Evolutionary conservation across 2,113 vertebrate genomes (phyloP).

Genomic region (Neogobius melanostomus): DNA sequence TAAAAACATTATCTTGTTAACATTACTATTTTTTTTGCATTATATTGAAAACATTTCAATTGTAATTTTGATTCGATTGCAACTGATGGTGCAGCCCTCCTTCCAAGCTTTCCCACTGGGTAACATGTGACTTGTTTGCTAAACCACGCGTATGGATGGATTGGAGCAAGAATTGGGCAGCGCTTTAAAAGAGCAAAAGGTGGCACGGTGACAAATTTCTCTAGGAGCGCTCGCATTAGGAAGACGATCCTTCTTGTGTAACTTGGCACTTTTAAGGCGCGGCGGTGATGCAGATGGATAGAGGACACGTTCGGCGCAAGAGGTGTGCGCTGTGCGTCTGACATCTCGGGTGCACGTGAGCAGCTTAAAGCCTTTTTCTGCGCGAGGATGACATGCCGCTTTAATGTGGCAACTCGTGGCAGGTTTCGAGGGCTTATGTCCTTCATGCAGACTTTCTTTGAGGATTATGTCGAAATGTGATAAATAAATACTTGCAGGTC

Average conservation of each 20-base stretch:
- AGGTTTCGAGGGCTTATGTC: slow-evolving; percentile 33
- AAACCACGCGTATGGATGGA: slow-evolving; percentile 25
- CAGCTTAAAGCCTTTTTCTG: slow-evolving; percentile 40
- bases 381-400: slow-evolving; percentile 19
- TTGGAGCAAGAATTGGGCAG: neutral
- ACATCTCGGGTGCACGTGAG: slow-evolving; percentile 25
- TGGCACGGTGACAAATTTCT: slow-evolving; percentile 44
- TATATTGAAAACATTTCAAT: too few species aligned
- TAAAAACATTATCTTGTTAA: too few species aligned
- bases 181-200: slow-evolving; percentile 43
- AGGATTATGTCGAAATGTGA: slow-evolving; percentile 45
- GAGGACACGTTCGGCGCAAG: slow-evolving; percentile 13
- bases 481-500: slow-evolving; percentile 45
- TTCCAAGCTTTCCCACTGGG: too few species aligned
- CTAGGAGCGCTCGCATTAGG: slow-evolving; percentile 32
- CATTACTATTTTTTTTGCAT: too few species aligned
- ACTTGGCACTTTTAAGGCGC: slow-evolving; percentile 47
- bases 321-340: slow-evolving; percentile 32
- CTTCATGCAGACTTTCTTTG: slow-evolving; percentile 34
- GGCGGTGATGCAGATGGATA: slow-evolving; percentile 31
- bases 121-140: slow-evolving; percentile 12
- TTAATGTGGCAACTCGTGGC: slow-evolving; percentile 29
- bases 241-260: slow-evolving; percentile 53
- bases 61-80: neutral
- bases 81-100: neutral